Base-by-base conservation (phyloP, 2,888 invertebrate species). In the Cyclophora albipunctata region DNA sequence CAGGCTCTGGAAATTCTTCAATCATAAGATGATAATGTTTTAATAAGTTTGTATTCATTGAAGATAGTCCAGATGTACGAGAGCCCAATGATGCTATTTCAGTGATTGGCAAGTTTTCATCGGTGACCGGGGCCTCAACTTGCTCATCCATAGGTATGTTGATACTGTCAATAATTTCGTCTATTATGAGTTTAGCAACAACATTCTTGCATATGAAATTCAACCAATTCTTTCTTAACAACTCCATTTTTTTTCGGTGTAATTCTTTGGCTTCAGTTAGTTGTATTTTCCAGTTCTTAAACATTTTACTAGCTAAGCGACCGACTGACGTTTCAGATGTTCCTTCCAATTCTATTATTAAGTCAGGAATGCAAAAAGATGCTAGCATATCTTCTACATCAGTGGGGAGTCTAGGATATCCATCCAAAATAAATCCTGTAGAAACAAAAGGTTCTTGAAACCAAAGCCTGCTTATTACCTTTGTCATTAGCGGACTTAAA, bases 371-470 rank as follows among this genome's bases (percentile, higher is more conserved):
- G 40, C 87, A 81, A 64, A 73, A 86, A 59, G 79, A 73, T 34
- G 81, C 63, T 3, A 81, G 52, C 84, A 92, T 90, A 42, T 86
- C 80, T 56, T 90, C 83, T 3, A 91, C 67, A 69, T 93, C 92
- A 46, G 76, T 73, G 4, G 84, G 69, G 52, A 90, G 71, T 68
- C 83, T 90, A 5, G 93, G 93, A 75, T 91, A 93, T 48, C 91
- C 91, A 69, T 92, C 91, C 42, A 93, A 67, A 42, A 92, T 79
- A 66, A 92, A 82, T 3, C 92, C 92, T 20, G 72, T 75, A 3
- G 69, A 63, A 33, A 69, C 73, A 64, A 81, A 89, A 0, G 91
- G 90, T 47, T 84, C 70, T 47, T 86, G 67, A 63, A 88, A 89
- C 92, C 91, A 92, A 35, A 90, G 73, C 37, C 73, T 79, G 34